Evolutionary conservation across 2,888 invertebrate species (phyloP), one percentile per base, ranked within the genome.

Genomic region (Deilephila porcellus): DNA sequence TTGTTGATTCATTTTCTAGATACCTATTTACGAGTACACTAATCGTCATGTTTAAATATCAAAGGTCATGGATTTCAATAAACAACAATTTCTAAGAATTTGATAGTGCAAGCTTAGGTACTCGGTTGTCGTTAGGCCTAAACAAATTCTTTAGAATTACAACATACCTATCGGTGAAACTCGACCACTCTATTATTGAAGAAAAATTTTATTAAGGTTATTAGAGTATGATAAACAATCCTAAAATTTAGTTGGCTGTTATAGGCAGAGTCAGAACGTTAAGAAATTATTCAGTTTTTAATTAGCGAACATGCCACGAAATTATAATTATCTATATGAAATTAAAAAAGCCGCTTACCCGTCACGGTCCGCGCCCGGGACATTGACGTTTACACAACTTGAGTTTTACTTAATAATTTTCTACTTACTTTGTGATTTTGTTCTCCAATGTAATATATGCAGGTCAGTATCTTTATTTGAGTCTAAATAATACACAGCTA

Each of bases 241-340:
- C 73, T 73, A 78, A 80, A 76, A 79, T 79, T 78, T 80, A 76
- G 76, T 52, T 75, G 75, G 77, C 79, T 77, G 78, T 75, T 5
- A 25, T 25, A 76, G 77, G 74, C 76, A 77, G 73, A 73, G 76
- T 74, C 76, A 77, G 73, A 73, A 76, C 73, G 76, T 77, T 75
- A 79, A 78, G 81, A 82, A 85, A 86, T 88, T 88, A 86, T 88
- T 87, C 85, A 79, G 77, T 80, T 82, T 81, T 85, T 92, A 93
- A 93, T 93, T 91, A 92, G 88, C 82, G 86, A 81, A 83, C 87
- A 83, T 85, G 86, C 85, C 85, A 86, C 85, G 81, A 89, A 89
- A 88, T 90, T 90, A 91, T 91, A 86, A 90, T 89, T 90, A 67
- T 67, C 67, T 67, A 87, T 90, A 89, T 90, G 86, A 90, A 91